Conservation (phyloP, 2,888 invertebrate genomes). For the Dysmachus trigonus region DNA sequence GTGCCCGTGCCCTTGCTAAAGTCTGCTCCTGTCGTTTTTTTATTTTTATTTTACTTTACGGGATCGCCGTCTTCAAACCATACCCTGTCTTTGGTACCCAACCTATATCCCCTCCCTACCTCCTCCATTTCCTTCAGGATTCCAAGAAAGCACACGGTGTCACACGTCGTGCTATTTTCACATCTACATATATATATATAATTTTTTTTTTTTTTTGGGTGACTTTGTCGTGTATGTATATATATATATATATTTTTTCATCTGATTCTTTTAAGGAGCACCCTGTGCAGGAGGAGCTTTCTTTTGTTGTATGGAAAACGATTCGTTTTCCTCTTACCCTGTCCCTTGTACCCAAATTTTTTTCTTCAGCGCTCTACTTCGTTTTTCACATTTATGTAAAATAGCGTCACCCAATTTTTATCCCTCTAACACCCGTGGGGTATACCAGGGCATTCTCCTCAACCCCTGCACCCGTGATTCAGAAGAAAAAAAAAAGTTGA, state of each 20-base stretch:
- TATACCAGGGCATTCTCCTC: neutral
- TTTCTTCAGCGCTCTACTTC: neutral
- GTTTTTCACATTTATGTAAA: conserved; percentile 43
- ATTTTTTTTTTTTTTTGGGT: neutral
- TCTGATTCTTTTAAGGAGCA: neutral
- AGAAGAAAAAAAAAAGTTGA: neutral
- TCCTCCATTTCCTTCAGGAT: neutral
- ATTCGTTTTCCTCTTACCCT: neutral
- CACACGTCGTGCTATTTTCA: neutral
- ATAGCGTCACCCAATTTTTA: conserved; percentile 44
- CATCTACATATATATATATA: neutral
- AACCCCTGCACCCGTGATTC: neutral
- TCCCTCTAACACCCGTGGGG: conserved; percentile 43
- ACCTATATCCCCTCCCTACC: neutral
- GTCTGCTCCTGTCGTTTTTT: neutral
- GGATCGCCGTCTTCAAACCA: neutral
- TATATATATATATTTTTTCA: neutral
- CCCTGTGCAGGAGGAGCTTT: neutral
- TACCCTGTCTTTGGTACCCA: neutral
- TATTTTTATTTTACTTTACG: neutral
- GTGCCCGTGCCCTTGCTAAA: too few species aligned
- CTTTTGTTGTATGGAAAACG: neutral
- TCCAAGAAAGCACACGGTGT: neutral
- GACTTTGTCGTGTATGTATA: neutral
- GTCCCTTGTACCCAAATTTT: neutral